phyloP scores from a whole-genome alignment of 2,888 invertebrate genomes.

The Zele albiditarsus region DNA sequence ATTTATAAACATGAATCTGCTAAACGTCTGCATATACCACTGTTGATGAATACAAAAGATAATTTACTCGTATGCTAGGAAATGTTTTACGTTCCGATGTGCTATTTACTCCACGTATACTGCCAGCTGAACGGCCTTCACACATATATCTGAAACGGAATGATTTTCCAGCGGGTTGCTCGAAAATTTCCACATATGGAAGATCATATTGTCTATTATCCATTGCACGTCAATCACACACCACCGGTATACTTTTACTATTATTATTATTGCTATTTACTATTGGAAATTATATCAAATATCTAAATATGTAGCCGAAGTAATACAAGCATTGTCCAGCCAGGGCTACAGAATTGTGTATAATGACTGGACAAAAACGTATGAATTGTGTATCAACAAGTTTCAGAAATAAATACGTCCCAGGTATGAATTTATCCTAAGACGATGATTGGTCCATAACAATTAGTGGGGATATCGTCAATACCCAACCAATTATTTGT shows the following conservation, averaged over 20 bases:
- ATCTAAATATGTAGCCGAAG: neutral
- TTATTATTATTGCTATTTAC: neutral
- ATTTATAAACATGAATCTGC: neutral
- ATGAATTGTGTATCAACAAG: neutral
- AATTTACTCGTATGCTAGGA: constrained; percentile 88
- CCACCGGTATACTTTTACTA: neutral
- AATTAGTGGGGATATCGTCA: neutral
- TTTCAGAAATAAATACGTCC: neutral
- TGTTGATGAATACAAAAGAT: neutral
- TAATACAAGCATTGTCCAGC: neutral
- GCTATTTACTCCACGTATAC: constrained; percentile 92
- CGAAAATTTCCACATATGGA: constrained; percentile 85
- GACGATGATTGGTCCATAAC: neutral
- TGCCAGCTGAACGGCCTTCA: constrained; percentile 96
- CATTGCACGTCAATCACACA: constrained; percentile 12
- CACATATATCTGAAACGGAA: constrained; percentile 95
- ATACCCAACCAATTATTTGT: constrained; percentile 2
- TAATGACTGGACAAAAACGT: neutral
- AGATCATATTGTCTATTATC: constrained; percentile 51
- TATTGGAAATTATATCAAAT: neutral
- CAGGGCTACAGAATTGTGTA: neutral
- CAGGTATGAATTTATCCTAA: neutral
- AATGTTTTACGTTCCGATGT: constrained; percentile 93
- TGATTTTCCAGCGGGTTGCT: constrained; percentile 94
- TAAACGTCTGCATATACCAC: too few species aligned